phyloP scores from a whole-genome alignment of 1,140 invertebrate species.

The Steinernema feltiae region DNA sequence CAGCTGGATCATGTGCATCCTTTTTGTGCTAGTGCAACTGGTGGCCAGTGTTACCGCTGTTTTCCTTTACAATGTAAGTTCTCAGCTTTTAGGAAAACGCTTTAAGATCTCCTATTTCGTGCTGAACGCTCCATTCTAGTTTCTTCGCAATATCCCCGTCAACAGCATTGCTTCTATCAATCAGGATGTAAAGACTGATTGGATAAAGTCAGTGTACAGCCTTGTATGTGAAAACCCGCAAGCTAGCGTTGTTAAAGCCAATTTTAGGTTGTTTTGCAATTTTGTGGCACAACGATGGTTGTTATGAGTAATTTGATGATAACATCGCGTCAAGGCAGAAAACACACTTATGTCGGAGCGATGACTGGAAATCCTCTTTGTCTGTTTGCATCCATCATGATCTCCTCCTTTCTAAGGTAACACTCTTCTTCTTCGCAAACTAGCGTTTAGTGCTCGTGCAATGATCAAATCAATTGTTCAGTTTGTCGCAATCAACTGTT shows the following conservation, averaged over 20 bases:
- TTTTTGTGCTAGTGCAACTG: not conserved
- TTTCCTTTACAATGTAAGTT: conserved; percentile 9
- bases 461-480: too few relatives aligned
- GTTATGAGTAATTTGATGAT: conserved; percentile 1
- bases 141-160: not conserved
- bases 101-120: too few relatives aligned
- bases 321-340: not conserved
- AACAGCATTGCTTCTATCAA: not conserved
- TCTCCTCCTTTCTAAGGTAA: not conserved
- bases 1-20: not conserved
- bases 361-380: not conserved
- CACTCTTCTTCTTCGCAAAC: not conserved
- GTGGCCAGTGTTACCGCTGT: not conserved
- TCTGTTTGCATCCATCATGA: not conserved
- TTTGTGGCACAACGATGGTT: not conserved
- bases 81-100: too few relatives aligned
- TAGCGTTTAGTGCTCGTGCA: too few relatives aligned
- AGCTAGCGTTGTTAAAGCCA: not conserved
- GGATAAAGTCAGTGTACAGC: not conserved
- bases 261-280: not conserved
- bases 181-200: not conserved
- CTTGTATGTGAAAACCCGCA: not conserved
- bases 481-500: not conserved
- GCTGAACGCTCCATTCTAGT: not conserved
- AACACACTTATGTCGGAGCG: not conserved